Percentiles rank a stretch among this genome's conserved stretches.
Evolutionary conservation across 53 echinoderm and acorn worm genomes (phyloP).

Genomic region (Actinopyga echinites): DNA sequence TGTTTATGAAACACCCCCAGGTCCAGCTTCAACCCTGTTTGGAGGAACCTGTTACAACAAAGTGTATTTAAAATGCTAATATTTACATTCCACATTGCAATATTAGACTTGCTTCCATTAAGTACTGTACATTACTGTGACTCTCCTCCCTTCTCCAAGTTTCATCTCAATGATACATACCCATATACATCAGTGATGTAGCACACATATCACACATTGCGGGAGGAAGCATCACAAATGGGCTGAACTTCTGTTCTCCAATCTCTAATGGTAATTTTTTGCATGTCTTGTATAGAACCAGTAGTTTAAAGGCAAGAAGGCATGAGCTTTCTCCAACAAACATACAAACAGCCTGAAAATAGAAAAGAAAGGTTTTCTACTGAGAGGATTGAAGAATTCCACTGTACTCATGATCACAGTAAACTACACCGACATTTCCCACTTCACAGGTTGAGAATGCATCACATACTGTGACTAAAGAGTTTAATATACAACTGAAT

Average conservation of each 20-base stretch:
- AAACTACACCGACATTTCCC: no score
- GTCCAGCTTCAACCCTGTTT: no score
- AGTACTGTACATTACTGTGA: background rate
- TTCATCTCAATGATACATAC: slow-evolving; percentile 33
- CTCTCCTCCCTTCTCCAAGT: background rate
- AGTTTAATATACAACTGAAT: no score
- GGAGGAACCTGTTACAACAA: no score
- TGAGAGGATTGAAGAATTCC: no score
- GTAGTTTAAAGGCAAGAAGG: slow-evolving; percentile 60
- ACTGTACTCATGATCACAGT: no score
- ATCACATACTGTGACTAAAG: no score
- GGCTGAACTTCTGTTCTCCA: slow-evolving; percentile 74
- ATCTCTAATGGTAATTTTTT: slow-evolving; percentile 46
- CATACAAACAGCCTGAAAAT: slow-evolving; percentile 68
- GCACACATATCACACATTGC: slow-evolving; percentile 87
- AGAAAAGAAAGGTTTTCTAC: background rate
- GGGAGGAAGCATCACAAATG: slow-evolving; percentile 68
- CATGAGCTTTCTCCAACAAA: slow-evolving; percentile 77
- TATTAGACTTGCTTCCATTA: no score
- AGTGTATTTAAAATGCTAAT: no score
- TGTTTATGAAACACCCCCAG: no score
- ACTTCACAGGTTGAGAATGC: no score
- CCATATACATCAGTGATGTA: slow-evolving; percentile 83
- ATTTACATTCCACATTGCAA: no score
- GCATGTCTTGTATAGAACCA: slow-evolving; percentile 51